Base-by-base conservation (phyloP, 2,888 invertebrate genomes). In the Iphiclides podalirius region DNA sequence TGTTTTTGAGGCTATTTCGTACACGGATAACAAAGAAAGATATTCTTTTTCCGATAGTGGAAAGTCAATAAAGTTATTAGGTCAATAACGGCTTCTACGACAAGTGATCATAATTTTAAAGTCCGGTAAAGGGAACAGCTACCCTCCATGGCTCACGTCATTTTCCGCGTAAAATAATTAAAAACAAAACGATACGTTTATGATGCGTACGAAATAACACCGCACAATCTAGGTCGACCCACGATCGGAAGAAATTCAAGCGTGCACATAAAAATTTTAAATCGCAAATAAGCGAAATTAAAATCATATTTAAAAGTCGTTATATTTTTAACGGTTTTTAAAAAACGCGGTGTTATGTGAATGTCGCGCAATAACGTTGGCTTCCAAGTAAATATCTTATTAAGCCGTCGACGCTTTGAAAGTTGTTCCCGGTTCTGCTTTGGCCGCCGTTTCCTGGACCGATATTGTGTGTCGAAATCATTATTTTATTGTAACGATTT, bases 221-320 rank as follows among this genome's bases (percentile, higher is more conserved):
- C 36, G 11, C 11, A 9, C 16, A 40, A 49, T 49, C 17, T 44
- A 44, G 49, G 49, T 44, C 49, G 43, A 9, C 34, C 13, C 39
- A 20, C 23, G 14, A 47, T 20, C 49, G 12, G 9, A 16, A 15
- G 23, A 12, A 41, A 42, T 39, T 26, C 33, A 31, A 42, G 23
- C 38, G 16, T 2, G 16, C 9, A 6, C 17, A 34, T 49, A 37
- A 49, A 39, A 49, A 11, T n/a, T 39, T 12, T 43, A 44, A 49
- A 35, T 34, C n/a, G 39, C 38, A 13, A 49, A 49, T 49, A 39
- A 34, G 17, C 48, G 13, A 35, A 48, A 49, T 44, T 39, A 26
- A 44, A 43, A 44, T 39, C 35, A 35, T 17, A 8, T 49, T 28
- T 42, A 37, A 36, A 16, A 13, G 36, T 7, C n/a, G 15, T 38